Percentiles rank a stretch among this genome's conserved stretches.
Evolutionary conservation across 2,797 vertebrate genomes (phyloP).

Genomic region (Xenopus petersii): DNA sequence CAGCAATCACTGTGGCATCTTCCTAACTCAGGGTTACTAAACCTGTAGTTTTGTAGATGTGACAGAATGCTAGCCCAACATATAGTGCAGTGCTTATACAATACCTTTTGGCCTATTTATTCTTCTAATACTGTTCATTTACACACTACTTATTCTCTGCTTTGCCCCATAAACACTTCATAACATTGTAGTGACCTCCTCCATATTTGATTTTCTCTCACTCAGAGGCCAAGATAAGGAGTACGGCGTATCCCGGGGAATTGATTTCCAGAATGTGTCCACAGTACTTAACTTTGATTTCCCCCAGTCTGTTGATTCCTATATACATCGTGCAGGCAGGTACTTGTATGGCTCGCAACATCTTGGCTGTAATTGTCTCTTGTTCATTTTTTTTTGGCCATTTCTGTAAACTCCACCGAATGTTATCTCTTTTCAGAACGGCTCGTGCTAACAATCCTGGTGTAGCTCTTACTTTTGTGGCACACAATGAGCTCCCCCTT

Average conservation of each 20-base stretch:
- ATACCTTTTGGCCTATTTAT: too few species aligned
- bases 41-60: background rate
- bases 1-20: too few species aligned
- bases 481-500: conserved; percentile 65
- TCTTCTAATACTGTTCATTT: too few species aligned
- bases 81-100: too few species aligned
- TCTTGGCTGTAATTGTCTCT: too few species aligned
- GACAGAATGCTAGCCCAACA: too few species aligned
- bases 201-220: background rate
- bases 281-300: conserved; percentile 90
- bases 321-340: conserved; percentile 89
- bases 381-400: too few species aligned
- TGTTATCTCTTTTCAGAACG: conserved; percentile 65
- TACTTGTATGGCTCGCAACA: conserved; percentile 48
- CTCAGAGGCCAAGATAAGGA: conserved; percentile 74
- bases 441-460: conserved; percentile 84
- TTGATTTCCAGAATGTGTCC: conserved; percentile 88
- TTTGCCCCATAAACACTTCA: too few species aligned
- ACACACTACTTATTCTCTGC: too few species aligned
- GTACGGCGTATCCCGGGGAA: conserved; percentile 81
- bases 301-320: conserved; percentile 75
- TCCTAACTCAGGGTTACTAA: too few species aligned
- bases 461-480: conserved; percentile 80
- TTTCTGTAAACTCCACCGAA: too few species aligned
- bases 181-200: too few species aligned